Base-by-base conservation (phyloP, 37 sponge, comb jelly and placozoan species). In the Cliona cf. orientalis region DNA sequence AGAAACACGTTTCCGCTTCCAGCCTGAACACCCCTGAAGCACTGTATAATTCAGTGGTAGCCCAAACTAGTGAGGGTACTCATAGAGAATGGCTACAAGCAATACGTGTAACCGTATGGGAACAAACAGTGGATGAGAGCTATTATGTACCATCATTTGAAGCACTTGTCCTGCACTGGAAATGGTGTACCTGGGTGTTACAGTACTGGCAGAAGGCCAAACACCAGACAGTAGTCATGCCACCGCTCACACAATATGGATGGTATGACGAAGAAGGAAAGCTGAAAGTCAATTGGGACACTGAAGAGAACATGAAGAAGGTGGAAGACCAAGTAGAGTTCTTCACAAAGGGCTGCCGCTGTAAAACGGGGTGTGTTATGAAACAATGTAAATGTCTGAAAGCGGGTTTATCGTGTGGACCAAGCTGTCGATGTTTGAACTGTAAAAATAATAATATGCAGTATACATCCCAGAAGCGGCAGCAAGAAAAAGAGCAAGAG, bases 1-100 rank as follows among this genome's bases (percentile, higher is more conserved):
- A 67, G 58, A 66, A 80, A 46, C 80, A 80, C 66, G n/a, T 33
- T 3, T 2, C 69, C 5, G 68, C 36, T 9, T 80, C 68, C 66
- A 59, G 44, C 46, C 2, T 12, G 2, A 1, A 14, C 1, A 45
- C 70, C 23, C 80, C 80, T 29, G 78, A 61, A 44, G 58, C 70
- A 17, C 56, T 57, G n/a, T n/a, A n/a, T n/a, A n/a, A n/a, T n/a
- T n/a, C n/a, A n/a, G n/a, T n/a, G n/a, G n/a, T n/a, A n/a, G n/a
- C n/a, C 12, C 21, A 49, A 19, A 49, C 11, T 26, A 14, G 9
- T 22, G 41, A 73, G 41, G n/a, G 19, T 42, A 36, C 39, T 4
- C 81, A 80, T 32, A 39, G 28, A 23, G 6, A 68, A 6, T 80
- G 81, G 81, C 38, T 80, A 31, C 29, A 80, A 4, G 46, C 26